A percentile compares a stretch with the other conserved stretches of the same genome.
phyloP scores from a whole-genome alignment of 2,113 vertebrate species.

The Chinchilla lanigera region DNA sequence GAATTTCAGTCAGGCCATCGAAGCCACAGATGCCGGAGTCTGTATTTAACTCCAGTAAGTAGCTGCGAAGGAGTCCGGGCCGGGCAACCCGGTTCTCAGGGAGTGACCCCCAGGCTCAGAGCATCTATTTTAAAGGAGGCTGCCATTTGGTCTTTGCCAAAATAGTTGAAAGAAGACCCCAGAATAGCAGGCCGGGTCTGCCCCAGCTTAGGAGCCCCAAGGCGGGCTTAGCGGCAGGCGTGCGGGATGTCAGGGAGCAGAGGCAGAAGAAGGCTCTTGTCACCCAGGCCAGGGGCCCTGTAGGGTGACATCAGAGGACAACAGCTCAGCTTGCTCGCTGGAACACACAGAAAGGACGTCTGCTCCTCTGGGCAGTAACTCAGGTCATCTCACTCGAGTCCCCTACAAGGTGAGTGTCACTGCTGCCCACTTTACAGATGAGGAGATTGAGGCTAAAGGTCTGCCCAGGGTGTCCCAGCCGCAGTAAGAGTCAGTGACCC shows the following conservation, averaged over 20 bases:
- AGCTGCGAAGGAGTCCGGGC: neutral
- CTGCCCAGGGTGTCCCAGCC: no score
- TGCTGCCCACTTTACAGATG: neutral
- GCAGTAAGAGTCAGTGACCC: rapidly evolving
- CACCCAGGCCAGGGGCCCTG: neutral
- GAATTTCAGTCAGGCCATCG: neutral
- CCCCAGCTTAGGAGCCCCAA: conserved; percentile 44
- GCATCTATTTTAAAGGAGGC: conserved; percentile 77
- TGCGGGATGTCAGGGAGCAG: neutral
- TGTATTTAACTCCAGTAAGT: neutral
- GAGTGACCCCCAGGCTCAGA: conserved; percentile 26
- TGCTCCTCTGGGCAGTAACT: neutral
- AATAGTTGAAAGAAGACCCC: conserved; percentile 77
- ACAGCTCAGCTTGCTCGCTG: neutral
- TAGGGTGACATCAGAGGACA: neutral
- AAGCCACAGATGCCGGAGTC: neutral
- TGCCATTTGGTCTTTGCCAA: conserved; percentile 78
- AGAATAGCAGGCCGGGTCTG: conserved; percentile 76
- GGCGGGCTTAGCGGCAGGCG: conserved; percentile 19
- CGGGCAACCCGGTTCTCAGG: conserved; percentile 47
- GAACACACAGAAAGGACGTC: neutral
- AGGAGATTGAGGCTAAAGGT: neutral
- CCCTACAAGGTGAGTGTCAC: rapidly evolving
- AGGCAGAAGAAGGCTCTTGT: neutral
- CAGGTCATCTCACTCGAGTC: rapidly evolving